A percentile compares a stretch with the other conserved stretches of the same genome.
Conservation (phyloP, 37 sponge, comb jelly and placozoan species). For the Chondrilla cf. caribensis region DNA sequence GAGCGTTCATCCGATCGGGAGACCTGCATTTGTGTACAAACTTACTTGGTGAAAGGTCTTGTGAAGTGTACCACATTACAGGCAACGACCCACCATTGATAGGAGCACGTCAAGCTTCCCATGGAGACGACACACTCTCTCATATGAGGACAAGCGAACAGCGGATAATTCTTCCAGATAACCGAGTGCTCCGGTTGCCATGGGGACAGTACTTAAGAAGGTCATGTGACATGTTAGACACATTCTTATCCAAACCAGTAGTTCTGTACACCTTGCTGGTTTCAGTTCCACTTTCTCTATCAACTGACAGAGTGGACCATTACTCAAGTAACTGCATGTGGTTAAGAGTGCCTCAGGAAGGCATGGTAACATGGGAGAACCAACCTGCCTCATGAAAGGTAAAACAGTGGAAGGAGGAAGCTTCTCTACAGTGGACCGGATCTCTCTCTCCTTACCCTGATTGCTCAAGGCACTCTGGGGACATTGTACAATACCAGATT, state of each 20-base stretch:
- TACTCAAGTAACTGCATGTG: not conserved
- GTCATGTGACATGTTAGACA: constrained; percentile 4
- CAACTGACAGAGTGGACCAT: not conserved
- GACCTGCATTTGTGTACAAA: too few species aligned
- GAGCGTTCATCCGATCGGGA: too few species aligned
- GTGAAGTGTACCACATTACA: not conserved
- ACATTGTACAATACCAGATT: too few species aligned
- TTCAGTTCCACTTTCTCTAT: not conserved
- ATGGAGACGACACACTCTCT: not conserved
- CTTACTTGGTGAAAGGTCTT: not conserved
- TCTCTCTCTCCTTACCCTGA: not conserved
- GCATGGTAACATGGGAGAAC: not conserved
- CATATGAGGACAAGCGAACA: not conserved
- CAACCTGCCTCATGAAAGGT: constrained; percentile 7
- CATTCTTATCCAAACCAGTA: constrained; percentile 4
- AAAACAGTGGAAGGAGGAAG: not conserved
- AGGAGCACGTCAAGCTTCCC: constrained; percentile 14
- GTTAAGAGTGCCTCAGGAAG: not conserved
- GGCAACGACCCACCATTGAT: not conserved
- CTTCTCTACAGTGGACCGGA: not conserved
- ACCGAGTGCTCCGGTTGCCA: constrained; percentile 12
- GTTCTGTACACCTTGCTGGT: not conserved
- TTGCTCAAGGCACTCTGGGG: not conserved
- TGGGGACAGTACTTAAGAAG: constrained; percentile 20
- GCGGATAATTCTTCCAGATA: constrained; percentile 9